Conservation (phyloP, 1,140 invertebrate genomes). For the Oedothorax gibbosus region DNA sequence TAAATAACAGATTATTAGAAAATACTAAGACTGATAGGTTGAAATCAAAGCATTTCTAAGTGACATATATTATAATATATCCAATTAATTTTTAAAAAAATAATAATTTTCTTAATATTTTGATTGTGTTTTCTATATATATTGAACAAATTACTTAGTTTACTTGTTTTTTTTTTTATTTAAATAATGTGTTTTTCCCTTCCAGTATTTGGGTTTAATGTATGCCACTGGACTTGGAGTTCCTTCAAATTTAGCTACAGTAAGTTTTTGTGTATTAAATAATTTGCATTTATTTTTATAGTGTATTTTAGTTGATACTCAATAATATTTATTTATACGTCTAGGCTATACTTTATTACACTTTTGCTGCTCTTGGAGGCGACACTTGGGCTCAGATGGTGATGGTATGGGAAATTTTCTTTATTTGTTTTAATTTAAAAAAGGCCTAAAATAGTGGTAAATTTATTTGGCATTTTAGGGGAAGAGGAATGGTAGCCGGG, state of each 20-base stretch:
- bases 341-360: constrained; percentile 89
- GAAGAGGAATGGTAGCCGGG: too few relatives aligned
- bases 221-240: constrained; percentile 87
- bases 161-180: background rate
- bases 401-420: constrained; percentile 72
- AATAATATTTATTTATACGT: constrained; percentile 58
- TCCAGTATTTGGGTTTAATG: constrained; percentile 87
- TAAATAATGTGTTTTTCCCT: background rate
- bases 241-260: constrained; percentile 85
- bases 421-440: background rate
- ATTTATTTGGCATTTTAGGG: too few relatives aligned
- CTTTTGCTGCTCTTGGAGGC: constrained; percentile 88
- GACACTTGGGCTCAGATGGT: constrained; percentile 95
- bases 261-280: constrained; percentile 60
- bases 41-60: background rate
- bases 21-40: too few relatives aligned
- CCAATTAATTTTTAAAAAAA: background rate
- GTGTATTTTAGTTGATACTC: background rate
- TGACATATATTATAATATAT: background rate
- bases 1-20: too few relatives aligned
- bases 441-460: background rate
- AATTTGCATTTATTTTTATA: background rate
- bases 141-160: too few relatives aligned
- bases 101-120: background rate
- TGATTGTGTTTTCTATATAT: too few relatives aligned